These are phyloP conservation scores for Micronycteris hirsuta DNA, from an alignment of 2,113 vertebrate species.

Conservation along the genomic window DNA sequence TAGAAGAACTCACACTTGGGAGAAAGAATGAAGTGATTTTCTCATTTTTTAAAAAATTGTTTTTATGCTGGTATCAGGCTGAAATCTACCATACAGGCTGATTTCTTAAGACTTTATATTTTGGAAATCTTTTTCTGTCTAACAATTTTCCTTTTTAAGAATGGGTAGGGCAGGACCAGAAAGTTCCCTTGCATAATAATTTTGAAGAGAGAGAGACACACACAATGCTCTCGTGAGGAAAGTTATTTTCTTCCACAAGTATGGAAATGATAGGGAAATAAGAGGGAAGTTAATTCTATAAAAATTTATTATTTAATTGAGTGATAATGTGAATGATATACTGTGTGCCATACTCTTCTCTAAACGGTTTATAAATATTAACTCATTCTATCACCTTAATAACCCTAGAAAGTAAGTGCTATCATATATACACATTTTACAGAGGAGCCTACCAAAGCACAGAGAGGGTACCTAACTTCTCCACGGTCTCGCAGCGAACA, in stretches of 20 bases:
- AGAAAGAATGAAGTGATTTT: background rate
- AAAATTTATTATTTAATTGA: background rate
- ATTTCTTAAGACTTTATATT: background rate
- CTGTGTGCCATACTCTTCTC: background rate
- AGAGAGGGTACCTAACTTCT: background rate
- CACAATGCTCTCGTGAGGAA: background rate
- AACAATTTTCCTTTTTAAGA: background rate
- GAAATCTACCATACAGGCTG: background rate
- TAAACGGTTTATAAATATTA: background rate
- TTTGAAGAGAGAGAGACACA: background rate
- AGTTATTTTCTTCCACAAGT: background rate
- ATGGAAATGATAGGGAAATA: conserved; percentile 39
- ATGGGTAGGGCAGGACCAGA: background rate
- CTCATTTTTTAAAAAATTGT: background rate
- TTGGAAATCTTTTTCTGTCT: background rate
- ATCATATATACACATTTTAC: background rate
- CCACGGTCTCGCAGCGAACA: background rate
- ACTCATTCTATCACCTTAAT: background rate
- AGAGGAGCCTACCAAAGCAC: background rate
- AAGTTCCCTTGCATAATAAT: background rate
- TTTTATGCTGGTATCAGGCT: background rate
- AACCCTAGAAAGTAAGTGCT: background rate
- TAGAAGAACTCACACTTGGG: background rate
- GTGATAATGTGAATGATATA: background rate
- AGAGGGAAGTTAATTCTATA: conserved; percentile 36